Percentiles rank a stretch among this genome's conserved stretches.
Evolutionary conservation across 1,140 invertebrate species (phyloP).

Genomic region (Propsilocerus akamusi): DNA sequence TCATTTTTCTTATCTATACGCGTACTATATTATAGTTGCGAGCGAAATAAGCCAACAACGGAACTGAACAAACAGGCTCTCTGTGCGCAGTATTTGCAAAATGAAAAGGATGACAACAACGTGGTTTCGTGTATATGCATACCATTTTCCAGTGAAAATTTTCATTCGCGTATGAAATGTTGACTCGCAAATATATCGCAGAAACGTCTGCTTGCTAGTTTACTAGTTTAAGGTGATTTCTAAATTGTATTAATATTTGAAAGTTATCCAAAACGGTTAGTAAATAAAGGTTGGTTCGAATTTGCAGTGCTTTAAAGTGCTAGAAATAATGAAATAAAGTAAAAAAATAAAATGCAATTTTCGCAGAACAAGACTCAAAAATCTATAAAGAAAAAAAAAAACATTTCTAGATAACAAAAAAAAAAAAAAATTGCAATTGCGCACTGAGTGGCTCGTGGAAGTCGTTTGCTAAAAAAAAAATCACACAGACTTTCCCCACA

Average conservation of each 20-base stretch:
- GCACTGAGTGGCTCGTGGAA: neutral
- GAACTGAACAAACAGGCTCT: too few relatives aligned
- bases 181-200: neutral
- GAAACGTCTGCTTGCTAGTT: neutral
- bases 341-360: neutral
- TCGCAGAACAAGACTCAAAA: neutral
- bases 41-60: too few relatives aligned
- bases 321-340: neutral
- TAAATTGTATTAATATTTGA: too few relatives aligned
- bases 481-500: neutral
- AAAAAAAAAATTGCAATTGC: neutral
- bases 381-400: constrained; percentile 4
- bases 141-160: neutral
- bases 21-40: too few relatives aligned
- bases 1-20: too few relatives aligned
- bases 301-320: neutral
- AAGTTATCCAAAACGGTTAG: too few relatives aligned
- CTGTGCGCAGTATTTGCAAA: too few relatives aligned
- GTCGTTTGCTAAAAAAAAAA: neutral
- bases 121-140: too few relatives aligned
- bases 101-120: too few relatives aligned
- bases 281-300: too few relatives aligned
- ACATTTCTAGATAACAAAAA: constrained; percentile 1
- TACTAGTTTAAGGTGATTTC: too few relatives aligned
- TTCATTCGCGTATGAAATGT: constrained; percentile 1